Percentiles rank a stretch among this genome's conserved stretches.
phyloP scores from a whole-genome alignment of 1,140 invertebrate species.

The Sarcophaga peregrina region DNA sequence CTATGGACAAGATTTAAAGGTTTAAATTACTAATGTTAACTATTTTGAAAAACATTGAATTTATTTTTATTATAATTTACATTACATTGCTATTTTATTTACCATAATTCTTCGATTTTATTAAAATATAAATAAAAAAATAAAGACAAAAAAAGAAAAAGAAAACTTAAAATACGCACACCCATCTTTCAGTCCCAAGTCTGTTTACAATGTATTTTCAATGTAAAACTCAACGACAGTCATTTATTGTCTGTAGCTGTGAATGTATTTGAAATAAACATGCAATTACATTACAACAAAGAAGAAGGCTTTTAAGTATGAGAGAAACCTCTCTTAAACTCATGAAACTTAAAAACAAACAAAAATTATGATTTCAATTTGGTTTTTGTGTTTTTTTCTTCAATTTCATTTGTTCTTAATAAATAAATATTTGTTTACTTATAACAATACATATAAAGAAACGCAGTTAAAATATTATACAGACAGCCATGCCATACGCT shows the following conservation, averaged over 20 bases:
- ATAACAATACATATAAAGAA: too few species aligned
- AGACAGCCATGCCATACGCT: neutral
- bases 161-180: too few species aligned
- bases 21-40: too few species aligned
- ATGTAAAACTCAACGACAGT: neutral
- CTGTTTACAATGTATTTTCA: neutral
- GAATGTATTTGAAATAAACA: neutral
- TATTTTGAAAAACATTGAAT: too few species aligned
- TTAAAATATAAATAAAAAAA: too few species aligned
- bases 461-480: slow-evolving; percentile 1
- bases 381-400: neutral
- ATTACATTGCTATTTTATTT: too few species aligned
- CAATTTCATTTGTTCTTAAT: neutral
- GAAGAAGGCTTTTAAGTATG: neutral
- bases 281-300: slow-evolving; percentile 1
- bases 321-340: neutral
- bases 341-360: neutral
- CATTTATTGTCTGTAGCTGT: too few species aligned
- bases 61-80: too few species aligned
- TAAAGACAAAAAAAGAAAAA: too few species aligned
- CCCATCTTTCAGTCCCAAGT: too few species aligned
- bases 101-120: too few species aligned
- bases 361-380: slow-evolving; percentile 21
- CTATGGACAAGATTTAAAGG: too few species aligned
- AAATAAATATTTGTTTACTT: slow-evolving; percentile 11